phyloP scores from a whole-genome alignment of 2,797 vertebrate species.

The Anolis apletophallus region DNA sequence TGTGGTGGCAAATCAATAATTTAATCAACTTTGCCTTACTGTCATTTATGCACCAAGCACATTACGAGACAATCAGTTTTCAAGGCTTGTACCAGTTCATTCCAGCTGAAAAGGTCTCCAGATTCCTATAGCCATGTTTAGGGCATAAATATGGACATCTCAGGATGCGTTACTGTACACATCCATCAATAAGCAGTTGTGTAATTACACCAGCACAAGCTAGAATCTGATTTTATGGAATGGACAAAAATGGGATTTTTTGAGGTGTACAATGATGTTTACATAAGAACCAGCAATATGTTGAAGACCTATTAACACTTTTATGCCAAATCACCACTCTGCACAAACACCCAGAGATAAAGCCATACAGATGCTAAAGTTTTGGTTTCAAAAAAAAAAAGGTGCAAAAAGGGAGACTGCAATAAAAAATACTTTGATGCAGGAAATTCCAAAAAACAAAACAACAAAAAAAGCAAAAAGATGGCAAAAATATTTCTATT shows the following conservation, averaged over 20 bases:
- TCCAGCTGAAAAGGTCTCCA: neutral
- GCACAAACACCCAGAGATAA: neutral
- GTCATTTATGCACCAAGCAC: slow-evolving; percentile 21
- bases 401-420: neutral
- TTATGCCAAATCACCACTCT: neutral
- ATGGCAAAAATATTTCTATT: neutral
- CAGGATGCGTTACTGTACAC: neutral
- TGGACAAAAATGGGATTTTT: neutral
- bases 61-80: slow-evolving; percentile 1
- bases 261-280: neutral
- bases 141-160: slow-evolving; percentile 4
- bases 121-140: neutral
- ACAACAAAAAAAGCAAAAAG: neutral
- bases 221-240: neutral
- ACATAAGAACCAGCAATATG: neutral
- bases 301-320: neutral
- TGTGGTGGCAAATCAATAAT: slow-evolving; percentile 10
- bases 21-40: slow-evolving; percentile 25
- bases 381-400: neutral
- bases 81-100: neutral
- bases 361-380: no score
- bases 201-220: neutral
- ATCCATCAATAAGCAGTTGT: neutral
- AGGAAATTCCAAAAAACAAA: no score
- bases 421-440: neutral